phyloP scores from a whole-genome alignment of 2,888 invertebrate species.

The Carterocephalus palaemon region DNA sequence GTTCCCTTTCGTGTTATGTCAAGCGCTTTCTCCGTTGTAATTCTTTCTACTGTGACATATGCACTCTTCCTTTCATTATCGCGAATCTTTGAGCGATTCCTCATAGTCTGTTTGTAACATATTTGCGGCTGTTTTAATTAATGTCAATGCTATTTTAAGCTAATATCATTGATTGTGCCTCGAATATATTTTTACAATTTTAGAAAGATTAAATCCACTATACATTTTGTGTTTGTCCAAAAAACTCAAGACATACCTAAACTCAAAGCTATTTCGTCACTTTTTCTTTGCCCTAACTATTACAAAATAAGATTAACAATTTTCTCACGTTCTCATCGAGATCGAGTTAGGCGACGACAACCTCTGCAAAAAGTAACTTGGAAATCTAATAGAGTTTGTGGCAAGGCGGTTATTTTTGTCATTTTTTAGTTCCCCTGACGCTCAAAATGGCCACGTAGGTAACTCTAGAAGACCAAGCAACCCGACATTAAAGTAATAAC shows the following conservation, averaged over 20 bases:
- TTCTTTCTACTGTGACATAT: slow-evolving; percentile 62
- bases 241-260: slow-evolving; percentile 41
- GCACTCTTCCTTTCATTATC: slow-evolving; percentile 75
- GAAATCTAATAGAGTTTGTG: slow-evolving; percentile 77
- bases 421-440: slow-evolving; percentile 66
- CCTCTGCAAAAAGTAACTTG: slow-evolving; percentile 72
- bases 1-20: slow-evolving; percentile 73
- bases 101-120: slow-evolving; percentile 4
- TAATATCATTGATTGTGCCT: no score
- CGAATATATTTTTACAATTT: no score
- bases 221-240: background rate
- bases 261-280: slow-evolving; percentile 50
- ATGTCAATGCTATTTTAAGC: background rate
- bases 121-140: slow-evolving; percentile 5
- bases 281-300: slow-evolving; percentile 49
- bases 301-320: slow-evolving; percentile 67
- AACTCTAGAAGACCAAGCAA: slow-evolving; percentile 68
- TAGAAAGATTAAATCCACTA: no score
- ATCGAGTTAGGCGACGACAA: slow-evolving; percentile 71
- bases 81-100: slow-evolving; percentile 38
- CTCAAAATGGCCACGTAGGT: slow-evolving; percentile 67
- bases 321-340: slow-evolving; percentile 73
- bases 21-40: slow-evolving; percentile 70
- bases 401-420: slow-evolving; percentile 71
- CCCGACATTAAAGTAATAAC: slow-evolving; percentile 75